Conservation (phyloP, 2,113 vertebrate species). For the Sigmodon hispidus region DNA sequence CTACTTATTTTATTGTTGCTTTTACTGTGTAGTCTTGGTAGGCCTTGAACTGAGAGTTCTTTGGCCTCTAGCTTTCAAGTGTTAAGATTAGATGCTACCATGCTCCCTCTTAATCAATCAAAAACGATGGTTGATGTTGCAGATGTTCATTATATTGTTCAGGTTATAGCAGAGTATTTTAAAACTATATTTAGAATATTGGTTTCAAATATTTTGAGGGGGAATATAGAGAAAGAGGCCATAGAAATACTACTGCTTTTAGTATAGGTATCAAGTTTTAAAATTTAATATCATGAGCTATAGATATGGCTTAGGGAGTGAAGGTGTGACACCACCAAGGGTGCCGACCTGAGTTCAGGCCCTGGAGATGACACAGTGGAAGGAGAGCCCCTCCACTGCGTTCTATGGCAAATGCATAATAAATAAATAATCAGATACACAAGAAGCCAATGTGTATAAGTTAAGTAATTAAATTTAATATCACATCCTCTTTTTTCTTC, state of each 20-base stretch:
- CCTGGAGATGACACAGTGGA: neutral
- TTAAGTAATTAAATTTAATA: slow-evolving; percentile 10
- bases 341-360: neutral
- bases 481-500: neutral
- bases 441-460: neutral
- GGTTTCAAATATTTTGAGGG: slow-evolving; percentile 29
- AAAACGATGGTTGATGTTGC: neutral
- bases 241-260: neutral
- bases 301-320: neutral
- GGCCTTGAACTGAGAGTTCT: neutral
- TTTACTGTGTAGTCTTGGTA: neutral
- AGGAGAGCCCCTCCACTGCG: neutral
- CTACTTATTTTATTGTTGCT: neutral
- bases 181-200: neutral
- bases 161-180: neutral
- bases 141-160: neutral
- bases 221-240: neutral
- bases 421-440: neutral
- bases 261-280: neutral
- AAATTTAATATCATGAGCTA: neutral
- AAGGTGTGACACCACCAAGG: neutral
- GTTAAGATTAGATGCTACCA: neutral
- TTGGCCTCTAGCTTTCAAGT: neutral
- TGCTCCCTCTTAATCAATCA: neutral
- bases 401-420: neutral